Conservation (phyloP, 2,113 vertebrate genomes). For the Pseudorhombus dupliciocellatus region DNA sequence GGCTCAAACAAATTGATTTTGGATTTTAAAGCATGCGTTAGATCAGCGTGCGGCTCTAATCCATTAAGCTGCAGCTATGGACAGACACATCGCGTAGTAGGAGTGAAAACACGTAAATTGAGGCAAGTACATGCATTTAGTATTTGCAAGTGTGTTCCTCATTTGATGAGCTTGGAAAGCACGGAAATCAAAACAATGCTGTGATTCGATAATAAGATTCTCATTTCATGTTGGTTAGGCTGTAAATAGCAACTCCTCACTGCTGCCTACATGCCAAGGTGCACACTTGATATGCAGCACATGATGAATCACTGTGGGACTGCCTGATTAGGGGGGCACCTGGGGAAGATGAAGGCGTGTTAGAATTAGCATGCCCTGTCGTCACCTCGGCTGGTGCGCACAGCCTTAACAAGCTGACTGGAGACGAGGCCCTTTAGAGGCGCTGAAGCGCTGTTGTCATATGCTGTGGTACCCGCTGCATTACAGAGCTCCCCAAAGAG, state of each 20-base stretch:
- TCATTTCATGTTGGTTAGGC: not conserved
- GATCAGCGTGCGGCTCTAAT: slow-evolving; percentile 37
- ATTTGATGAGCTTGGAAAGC: not conserved
- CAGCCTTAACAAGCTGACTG: slow-evolving; percentile 59
- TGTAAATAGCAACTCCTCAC: slow-evolving; percentile 26
- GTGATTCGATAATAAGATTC: not conserved
- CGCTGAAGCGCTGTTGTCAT: not conserved
- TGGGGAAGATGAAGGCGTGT: slow-evolving; percentile 28
- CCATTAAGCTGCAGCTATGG: slow-evolving; percentile 13
- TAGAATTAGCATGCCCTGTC: slow-evolving; percentile 55
- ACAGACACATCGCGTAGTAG: not conserved
- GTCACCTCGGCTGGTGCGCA: slow-evolving; percentile 22
- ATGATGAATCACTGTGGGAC: slow-evolving; percentile 40
- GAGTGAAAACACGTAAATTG: slow-evolving; percentile 1
- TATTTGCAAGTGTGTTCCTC: too few relatives aligned
- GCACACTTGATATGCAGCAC: slow-evolving; percentile 42
- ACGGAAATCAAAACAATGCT: not conserved
- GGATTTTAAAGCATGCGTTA: slow-evolving; percentile 47
- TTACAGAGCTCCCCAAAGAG: slow-evolving; percentile 44
- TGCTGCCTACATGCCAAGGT: not conserved
- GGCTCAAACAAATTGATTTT: slow-evolving; percentile 64
- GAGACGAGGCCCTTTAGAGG: slow-evolving; percentile 42
- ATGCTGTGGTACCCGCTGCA: slow-evolving; percentile 6
- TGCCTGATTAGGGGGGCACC: slow-evolving; percentile 1
- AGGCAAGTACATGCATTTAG: slow-evolving; percentile 15